phyloP scores from a whole-genome alignment of 1,140 invertebrate species.

The Apocrypta bakeri region DNA sequence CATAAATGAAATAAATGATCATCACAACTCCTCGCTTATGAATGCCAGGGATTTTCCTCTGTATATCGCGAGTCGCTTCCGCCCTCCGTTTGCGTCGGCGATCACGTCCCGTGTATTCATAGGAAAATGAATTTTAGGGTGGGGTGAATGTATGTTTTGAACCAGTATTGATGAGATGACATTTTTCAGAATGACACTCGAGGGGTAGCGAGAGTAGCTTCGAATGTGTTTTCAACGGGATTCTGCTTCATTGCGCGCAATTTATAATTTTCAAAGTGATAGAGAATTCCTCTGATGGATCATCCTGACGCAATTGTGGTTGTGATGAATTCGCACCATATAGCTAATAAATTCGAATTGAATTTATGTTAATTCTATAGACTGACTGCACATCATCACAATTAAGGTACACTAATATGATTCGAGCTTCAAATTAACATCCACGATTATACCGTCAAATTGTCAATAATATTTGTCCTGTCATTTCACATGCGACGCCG shows the following conservation, averaged over 20 bases:
- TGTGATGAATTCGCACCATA: neutral
- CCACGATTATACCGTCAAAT: neutral
- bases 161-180: slow-evolving; percentile 25
- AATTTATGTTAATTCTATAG: too few species aligned
- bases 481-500: neutral
- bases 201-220: neutral
- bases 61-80: neutral
- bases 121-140: neutral
- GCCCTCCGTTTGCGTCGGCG: neutral
- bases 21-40: neutral
- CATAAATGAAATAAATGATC: slow-evolving; percentile 19
- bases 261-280: slow-evolving; percentile 31
- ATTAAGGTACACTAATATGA: too few species aligned
- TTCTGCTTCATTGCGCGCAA: slow-evolving; percentile 24
- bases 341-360: too few species aligned
- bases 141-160: neutral
- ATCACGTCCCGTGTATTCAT: neutral
- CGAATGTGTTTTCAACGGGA: neutral
- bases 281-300: neutral
- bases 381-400: too few species aligned
- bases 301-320: neutral
- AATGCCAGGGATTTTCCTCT: slow-evolving; percentile 1
- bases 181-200: slow-evolving; percentile 32
- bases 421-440: too few species aligned
- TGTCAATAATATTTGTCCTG: neutral